Conservation (phyloP, 2,113 vertebrate species). For the Ifrita kowaldi region DNA sequence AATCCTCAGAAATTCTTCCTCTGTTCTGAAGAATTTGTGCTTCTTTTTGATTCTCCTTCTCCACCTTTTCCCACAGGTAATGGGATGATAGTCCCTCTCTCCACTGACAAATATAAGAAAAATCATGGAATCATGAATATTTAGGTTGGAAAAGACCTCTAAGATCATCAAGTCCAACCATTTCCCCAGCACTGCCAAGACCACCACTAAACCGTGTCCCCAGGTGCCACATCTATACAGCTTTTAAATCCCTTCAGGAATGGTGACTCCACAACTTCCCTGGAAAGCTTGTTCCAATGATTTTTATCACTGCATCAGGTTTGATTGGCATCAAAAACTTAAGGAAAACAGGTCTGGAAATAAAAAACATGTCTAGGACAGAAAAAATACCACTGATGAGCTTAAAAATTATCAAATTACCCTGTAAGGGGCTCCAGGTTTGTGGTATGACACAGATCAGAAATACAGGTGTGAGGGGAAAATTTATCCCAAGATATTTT, state of each 20-base stretch:
- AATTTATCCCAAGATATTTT: neutral
- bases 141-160: neutral
- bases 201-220: rapidly evolving
- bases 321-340: neutral
- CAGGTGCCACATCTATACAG: rapidly evolving
- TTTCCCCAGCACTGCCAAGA: neutral
- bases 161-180: neutral
- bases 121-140: neutral
- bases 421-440: neutral
- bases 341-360: neutral
- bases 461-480: neutral
- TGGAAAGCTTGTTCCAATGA: neutral
- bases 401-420: neutral
- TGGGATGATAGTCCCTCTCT: neutral
- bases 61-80: neutral
- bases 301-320: neutral
- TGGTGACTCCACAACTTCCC: neutral
- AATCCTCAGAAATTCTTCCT: neutral
- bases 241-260: neutral
- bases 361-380: neutral
- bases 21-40: neutral
- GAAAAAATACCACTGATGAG: neutral
- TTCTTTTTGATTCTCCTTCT: neutral
- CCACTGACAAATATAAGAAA: neutral
- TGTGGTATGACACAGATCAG: neutral